Percentiles rank a stretch among this genome's conserved stretches.
Evolutionary conservation across 2,888 invertebrate genomes (phyloP).

Genomic region (Cheilosia soror): DNA sequence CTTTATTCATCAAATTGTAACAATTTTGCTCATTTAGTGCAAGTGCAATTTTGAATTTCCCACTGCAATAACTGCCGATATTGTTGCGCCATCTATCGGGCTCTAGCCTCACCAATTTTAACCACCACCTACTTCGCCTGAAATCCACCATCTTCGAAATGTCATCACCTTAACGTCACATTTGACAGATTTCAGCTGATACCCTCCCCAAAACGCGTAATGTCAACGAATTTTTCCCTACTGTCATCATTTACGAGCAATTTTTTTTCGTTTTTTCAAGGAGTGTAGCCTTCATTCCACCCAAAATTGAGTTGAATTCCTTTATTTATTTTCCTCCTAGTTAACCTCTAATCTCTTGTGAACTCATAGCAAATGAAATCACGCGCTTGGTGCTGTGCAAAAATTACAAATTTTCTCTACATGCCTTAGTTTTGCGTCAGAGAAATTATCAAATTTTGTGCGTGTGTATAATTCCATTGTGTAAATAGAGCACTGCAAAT

Average conservation of each 20-base stretch:
- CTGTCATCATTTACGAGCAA: slow-evolving; percentile 68
- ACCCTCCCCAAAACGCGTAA: slow-evolving; percentile 47
- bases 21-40: no score
- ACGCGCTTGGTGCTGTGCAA: not conserved
- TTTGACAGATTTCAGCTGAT: slow-evolving; percentile 70
- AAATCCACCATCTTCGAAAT: not conserved
- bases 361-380: slow-evolving; percentile 40
- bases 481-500: slow-evolving; percentile 61
- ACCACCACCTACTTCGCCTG: slow-evolving; percentile 39
- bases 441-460: slow-evolving; percentile 48
- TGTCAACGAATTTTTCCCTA: slow-evolving; percentile 63
- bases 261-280: slow-evolving; percentile 62
- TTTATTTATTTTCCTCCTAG: slow-evolving; percentile 36
- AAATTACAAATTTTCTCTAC: slow-evolving; percentile 25
- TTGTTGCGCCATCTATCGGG: slow-evolving; percentile 7
- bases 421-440: slow-evolving; percentile 46
- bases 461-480: slow-evolving; percentile 59
- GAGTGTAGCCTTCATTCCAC: slow-evolving; percentile 64
- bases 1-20: no score
- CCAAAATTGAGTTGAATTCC: slow-evolving; percentile 49
- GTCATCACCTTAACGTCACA: slow-evolving; percentile 46
- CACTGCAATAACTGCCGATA: not conserved
- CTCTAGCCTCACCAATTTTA: not conserved
- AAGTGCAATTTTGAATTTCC: no score
- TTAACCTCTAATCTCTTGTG: slow-evolving; percentile 13